These are phyloP conservation scores for Garra rufa DNA, from an alignment of 2,113 vertebrate species.

Conservation along the genomic window DNA sequence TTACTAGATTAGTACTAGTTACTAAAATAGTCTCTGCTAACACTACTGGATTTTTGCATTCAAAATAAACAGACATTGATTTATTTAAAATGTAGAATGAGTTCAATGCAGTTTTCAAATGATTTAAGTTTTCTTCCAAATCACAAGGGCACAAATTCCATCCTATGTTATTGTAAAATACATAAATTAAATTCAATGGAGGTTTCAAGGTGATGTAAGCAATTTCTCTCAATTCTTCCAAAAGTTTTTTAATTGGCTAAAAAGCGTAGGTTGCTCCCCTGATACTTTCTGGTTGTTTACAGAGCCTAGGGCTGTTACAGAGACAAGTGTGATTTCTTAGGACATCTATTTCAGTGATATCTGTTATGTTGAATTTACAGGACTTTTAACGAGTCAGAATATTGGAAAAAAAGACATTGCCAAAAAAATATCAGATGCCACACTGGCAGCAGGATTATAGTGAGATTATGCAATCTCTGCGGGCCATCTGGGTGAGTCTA, in stretches of 20 bases:
- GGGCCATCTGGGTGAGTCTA: neutral
- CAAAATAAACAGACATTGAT: neutral
- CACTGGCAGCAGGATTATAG: slow-evolving; percentile 3
- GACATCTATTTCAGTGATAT: neutral
- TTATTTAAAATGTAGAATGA: neutral
- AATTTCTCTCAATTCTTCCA: neutral
- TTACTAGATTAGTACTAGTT: too few relatives aligned
- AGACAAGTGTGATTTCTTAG: slow-evolving; percentile 4
- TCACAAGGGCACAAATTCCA: neutral
- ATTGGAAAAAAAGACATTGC: neutral
- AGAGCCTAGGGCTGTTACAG: neutral
- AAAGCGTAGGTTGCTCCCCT: neutral
- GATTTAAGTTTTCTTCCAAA: neutral
- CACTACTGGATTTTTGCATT: neutral
- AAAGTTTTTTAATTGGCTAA: neutral
- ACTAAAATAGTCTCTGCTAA: neutral
- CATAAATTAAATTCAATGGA: neutral
- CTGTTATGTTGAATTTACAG: neutral
- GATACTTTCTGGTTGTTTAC: neutral
- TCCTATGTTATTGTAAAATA: neutral
- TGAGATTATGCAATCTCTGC: neutral
- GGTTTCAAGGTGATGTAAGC: neutral
- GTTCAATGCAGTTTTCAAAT: neutral
- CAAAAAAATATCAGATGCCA: neutral
- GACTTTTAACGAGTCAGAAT: neutral